These are phyloP conservation scores for Clusia tigrina DNA, from an alignment of 2,888 invertebrate species.

Conservation along the genomic window DNA sequence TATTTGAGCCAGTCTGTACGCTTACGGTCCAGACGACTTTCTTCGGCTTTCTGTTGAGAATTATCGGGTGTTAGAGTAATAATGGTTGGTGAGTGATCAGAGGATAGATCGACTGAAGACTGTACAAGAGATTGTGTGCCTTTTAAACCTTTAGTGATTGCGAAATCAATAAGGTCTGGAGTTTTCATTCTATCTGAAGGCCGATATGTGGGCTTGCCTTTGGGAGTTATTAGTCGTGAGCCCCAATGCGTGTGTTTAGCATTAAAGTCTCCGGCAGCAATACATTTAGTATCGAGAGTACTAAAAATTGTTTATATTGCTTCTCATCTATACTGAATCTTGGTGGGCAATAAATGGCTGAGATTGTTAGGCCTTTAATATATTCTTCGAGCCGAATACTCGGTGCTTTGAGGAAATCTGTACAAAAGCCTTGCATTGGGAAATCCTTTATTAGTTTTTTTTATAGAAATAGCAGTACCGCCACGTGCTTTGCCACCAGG, in stretches of 20 bases:
- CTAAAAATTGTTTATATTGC: background rate
- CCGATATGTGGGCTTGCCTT: conserved; percentile 6
- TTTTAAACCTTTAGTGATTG: background rate
- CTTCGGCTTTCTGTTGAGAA: too few species aligned
- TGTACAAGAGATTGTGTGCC: background rate
- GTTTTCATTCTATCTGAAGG: background rate
- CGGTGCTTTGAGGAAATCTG: background rate
- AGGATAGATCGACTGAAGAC: background rate
- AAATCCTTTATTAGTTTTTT: background rate
- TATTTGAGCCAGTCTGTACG: too few species aligned
- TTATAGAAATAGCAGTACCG: background rate
- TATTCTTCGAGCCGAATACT: background rate
- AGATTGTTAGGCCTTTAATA: background rate
- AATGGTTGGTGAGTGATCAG: background rate
- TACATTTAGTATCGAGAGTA: background rate
- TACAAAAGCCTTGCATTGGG: background rate
- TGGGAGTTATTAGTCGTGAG: background rate
- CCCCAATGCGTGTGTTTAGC: background rate
- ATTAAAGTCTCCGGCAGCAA: background rate
- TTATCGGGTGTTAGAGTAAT: too few species aligned
- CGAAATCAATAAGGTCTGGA: conserved; percentile 7
- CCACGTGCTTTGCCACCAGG: too few species aligned
- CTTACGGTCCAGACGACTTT: too few species aligned
- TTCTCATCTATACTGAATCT: background rate
- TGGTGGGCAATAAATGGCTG: background rate